These are phyloP conservation scores for Dorcus hopei DNA, from an alignment of 2,888 invertebrate genomes.

Conservation along the genomic window DNA sequence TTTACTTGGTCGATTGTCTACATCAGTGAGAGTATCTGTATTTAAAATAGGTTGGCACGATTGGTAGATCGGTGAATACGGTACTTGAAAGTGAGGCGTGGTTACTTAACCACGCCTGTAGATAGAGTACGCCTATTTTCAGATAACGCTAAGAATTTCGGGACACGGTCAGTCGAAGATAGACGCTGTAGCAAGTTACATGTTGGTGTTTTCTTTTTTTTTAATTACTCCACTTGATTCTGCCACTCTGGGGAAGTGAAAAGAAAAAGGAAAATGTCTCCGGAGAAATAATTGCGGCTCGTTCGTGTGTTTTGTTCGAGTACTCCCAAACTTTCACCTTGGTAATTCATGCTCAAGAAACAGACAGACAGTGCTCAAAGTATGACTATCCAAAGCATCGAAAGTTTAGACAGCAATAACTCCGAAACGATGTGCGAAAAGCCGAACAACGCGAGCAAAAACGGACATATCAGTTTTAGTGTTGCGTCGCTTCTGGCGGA, in stretches of 20 bases:
- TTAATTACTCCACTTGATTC: too few species aligned
- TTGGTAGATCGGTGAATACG: slow-evolving; percentile 24
- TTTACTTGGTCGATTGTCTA: slow-evolving; percentile 16
- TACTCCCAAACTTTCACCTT: too few species aligned
- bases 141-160: slow-evolving; percentile 14
- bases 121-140: slow-evolving; percentile 11
- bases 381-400: slow-evolving; percentile 64
- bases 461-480: slow-evolving; percentile 76
- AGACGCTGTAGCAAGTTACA: slow-evolving; percentile 16
- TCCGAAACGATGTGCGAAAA: slow-evolving; percentile 43
- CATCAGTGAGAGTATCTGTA: slow-evolving; percentile 26
- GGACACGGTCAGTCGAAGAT: slow-evolving; percentile 26
- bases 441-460: slow-evolving; percentile 47
- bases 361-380: slow-evolving; percentile 56
- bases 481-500: slow-evolving; percentile 85
- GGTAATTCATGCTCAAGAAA: slow-evolving; percentile 61
- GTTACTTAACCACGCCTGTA: slow-evolving; percentile 1
- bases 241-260: too few species aligned
- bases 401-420: slow-evolving; percentile 42
- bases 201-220: slow-evolving; percentile 9
- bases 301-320: too few species aligned
- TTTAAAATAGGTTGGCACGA: slow-evolving; percentile 21
- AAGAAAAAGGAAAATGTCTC: too few species aligned
- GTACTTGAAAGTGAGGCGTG: slow-evolving; percentile 12
- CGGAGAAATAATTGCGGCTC: too few species aligned